A percentile compares a stretch with the other conserved stretches of the same genome.
These are phyloP conservation scores for Melinaea marsaeus DNA, from an alignment of 2,888 invertebrate genomes.

Conservation along the genomic window DNA sequence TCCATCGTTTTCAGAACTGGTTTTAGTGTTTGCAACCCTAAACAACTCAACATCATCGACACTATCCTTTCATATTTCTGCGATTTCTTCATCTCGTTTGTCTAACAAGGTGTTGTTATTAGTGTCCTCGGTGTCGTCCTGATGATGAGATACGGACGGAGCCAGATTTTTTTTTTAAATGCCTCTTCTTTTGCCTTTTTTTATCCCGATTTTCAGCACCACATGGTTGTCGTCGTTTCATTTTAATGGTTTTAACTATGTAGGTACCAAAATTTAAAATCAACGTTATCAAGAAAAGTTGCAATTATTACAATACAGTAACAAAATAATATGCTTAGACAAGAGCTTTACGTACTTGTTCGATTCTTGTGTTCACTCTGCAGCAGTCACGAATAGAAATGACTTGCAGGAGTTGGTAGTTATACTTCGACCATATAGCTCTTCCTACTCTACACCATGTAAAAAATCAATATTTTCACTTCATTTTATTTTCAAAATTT, in stretches of 20 bases:
- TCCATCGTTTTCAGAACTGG: not conserved
- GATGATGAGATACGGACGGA: not conserved
- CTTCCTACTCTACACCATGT: too few species aligned
- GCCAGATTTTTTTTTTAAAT: not conserved
- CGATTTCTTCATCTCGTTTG: slow-evolving; percentile 1
- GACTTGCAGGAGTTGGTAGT: too few species aligned
- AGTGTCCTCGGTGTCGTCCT: not conserved
- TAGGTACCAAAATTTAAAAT: slow-evolving; percentile 1
- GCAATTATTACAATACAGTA: not conserved
- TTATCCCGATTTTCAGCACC: not conserved
- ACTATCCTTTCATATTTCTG: too few species aligned
- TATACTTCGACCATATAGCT: too few species aligned
- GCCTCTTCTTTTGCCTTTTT: slow-evolving; percentile 4
- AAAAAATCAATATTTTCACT: too few species aligned
- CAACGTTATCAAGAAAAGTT: slow-evolving; percentile 2
- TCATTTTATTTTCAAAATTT: too few species aligned
- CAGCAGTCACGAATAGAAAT: too few species aligned
- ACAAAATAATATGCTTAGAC: too few species aligned
- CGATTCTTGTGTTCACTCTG: too few species aligned
- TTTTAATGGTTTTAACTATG: not conserved
- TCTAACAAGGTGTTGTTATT: not conserved
- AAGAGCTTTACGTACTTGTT: too few species aligned
- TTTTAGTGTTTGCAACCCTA: not conserved
- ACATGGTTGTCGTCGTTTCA: not conserved
- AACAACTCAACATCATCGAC: not conserved